A percentile compares a stretch with the other conserved stretches of the same genome.
phyloP scores from a whole-genome alignment of 37 sponge, comb jelly and placozoan genomes.

The Dysidea cf. avara region DNA sequence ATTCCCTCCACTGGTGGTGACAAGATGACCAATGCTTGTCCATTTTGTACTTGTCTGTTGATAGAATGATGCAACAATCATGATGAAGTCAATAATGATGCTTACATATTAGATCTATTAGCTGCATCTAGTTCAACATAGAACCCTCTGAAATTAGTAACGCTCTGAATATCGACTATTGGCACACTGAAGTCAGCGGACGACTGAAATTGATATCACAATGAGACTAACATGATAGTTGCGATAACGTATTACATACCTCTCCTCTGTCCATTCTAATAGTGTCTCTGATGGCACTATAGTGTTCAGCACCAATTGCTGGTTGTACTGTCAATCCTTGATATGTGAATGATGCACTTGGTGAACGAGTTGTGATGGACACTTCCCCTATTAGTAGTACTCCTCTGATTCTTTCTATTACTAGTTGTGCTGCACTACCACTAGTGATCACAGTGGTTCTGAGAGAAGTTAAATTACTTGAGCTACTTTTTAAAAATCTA shows the following conservation, averaged over 20 bases:
- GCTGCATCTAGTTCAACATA: too few relatives aligned
- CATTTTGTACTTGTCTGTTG: too few relatives aligned
- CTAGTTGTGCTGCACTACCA: background rate
- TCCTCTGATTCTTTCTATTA: conserved; percentile 46
- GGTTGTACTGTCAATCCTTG: conserved; percentile 46
- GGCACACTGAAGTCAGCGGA: too few relatives aligned
- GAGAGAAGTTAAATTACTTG: background rate
- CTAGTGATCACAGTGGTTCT: conserved; percentile 31
- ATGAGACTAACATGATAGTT: background rate
- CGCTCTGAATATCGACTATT: too few relatives aligned
- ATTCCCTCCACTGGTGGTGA: too few relatives aligned
- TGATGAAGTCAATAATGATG: too few relatives aligned
- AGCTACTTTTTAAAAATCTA: background rate
- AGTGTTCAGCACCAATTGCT: conserved; percentile 46
- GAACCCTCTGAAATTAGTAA: too few relatives aligned
- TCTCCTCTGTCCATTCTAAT: background rate
- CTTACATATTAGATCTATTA: too few relatives aligned
- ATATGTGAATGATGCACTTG: conserved; percentile 1
- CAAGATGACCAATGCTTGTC: too few relatives aligned
- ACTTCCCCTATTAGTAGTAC: conserved; percentile 19
- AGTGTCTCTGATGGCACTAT: background rate
- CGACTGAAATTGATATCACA: too few relatives aligned
- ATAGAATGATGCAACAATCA: too few relatives aligned
- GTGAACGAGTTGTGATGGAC: conserved; percentile 7
- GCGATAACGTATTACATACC: background rate